phyloP scores from a whole-genome alignment of 2,888 invertebrate species.

The Hypomecis punctinalis region DNA sequence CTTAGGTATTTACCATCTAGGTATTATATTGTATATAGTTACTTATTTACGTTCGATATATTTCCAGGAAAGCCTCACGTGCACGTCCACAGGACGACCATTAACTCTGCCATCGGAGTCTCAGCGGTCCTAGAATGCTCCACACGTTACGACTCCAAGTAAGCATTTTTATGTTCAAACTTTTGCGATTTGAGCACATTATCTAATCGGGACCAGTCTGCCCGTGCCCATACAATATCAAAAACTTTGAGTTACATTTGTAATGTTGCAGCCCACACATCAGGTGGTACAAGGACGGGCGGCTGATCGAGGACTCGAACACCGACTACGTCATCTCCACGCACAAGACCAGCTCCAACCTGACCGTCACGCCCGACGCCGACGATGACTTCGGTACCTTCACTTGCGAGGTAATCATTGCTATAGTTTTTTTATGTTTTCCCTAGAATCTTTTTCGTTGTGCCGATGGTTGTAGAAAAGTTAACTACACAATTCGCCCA shows the following conservation, averaged over 20 bases:
- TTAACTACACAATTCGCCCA: no score
- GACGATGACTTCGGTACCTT: conserved; percentile 72
- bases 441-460: no score
- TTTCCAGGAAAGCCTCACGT: conserved; percentile 71
- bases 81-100: conserved; percentile 59
- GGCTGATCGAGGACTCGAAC: conserved; percentile 53
- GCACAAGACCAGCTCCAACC: conserved; percentile 61
- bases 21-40: background rate
- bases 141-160: conserved; percentile 65
- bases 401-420: conserved; percentile 68
- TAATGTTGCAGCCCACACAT: conserved; percentile 58
- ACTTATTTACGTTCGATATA: background rate
- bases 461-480: no score
- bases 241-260: background rate
- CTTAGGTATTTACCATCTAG: no score
- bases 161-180: conserved; percentile 38
- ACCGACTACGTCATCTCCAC: conserved; percentile 58
- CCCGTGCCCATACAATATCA: no score
- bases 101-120: conserved; percentile 69
- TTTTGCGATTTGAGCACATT: no score
- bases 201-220: no score
- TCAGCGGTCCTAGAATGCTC: conserved; percentile 70
- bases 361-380: conserved; percentile 61
- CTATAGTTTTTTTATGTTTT: no score
- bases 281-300: conserved; percentile 73